Conservation (phyloP, 2,797 vertebrate genomes). For the Ispidina lecontei region DNA sequence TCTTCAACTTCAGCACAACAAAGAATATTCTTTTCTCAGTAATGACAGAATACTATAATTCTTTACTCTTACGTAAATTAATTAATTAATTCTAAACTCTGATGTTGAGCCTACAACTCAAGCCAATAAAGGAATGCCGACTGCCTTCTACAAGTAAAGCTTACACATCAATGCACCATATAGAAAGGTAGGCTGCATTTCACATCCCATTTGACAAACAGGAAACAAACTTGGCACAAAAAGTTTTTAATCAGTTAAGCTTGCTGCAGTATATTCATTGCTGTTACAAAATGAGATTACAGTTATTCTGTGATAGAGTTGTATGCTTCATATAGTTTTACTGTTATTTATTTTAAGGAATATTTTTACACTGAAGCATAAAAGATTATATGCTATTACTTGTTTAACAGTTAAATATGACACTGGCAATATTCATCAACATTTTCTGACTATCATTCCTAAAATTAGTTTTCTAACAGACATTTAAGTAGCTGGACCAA, state of each 20-base stretch:
- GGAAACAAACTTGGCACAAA: constrained; percentile 9
- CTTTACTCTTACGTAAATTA: neutral
- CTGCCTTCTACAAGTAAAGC: neutral
- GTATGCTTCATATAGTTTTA: constrained; percentile 51
- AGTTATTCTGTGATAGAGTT: neutral
- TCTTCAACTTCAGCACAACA: neutral
- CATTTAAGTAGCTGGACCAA: constrained; percentile 15
- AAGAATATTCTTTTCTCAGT: neutral
- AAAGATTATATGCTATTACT: constrained; percentile 52
- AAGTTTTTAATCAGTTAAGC: constrained; percentile 41
- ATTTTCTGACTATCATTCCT: neutral
- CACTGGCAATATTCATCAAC: constrained; percentile 35
- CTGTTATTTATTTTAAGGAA: constrained; percentile 64
- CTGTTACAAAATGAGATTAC: constrained; percentile 30
- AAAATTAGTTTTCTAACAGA: constrained; percentile 39
- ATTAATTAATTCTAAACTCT: too few species aligned
- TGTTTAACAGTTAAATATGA: constrained; percentile 55
- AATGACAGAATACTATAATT: neutral
- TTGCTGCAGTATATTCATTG: constrained; percentile 8
- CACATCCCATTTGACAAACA: neutral
- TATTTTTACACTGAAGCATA: constrained; percentile 41
- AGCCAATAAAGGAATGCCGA: fast-evolving
- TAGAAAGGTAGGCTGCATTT: neutral
- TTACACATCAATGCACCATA: neutral
- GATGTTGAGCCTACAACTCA: neutral